Evolutionary conservation across 2,797 vertebrate genomes (phyloP).

Genomic region (Chromobotia macracanthus): DNA sequence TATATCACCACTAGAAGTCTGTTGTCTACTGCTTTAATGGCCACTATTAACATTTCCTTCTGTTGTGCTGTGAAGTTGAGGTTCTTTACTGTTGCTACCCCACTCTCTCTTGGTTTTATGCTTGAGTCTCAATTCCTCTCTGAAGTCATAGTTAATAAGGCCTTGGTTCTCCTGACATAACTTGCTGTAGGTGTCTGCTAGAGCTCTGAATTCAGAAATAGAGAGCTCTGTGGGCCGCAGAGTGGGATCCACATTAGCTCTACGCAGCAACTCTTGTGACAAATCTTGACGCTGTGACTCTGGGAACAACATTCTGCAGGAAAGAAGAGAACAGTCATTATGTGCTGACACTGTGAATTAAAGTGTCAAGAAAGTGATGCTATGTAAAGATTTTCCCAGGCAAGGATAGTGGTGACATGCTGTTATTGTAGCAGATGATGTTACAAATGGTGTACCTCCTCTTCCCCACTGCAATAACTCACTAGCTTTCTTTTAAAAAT

Average conservation of each 20-base stretch:
- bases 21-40: conserved; percentile 59
- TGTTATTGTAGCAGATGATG: too few species aligned
- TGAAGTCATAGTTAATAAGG: conserved; percentile 84
- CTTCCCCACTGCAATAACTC: conserved; percentile 74
- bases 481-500: conserved; percentile 68
- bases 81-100: neutral
- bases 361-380: conserved; percentile 18
- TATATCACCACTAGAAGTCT: conserved; percentile 69
- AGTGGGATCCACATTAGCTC: conserved; percentile 87
- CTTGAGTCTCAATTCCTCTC: conserved; percentile 84
- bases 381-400: conserved; percentile 51
- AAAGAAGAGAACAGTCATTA: conserved; percentile 52
- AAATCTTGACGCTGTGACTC: conserved; percentile 79
- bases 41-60: conserved; percentile 60
- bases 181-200: conserved; percentile 83
- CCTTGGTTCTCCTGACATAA: conserved; percentile 79
- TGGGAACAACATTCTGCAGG: conserved; percentile 88
- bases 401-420: conserved; percentile 58
- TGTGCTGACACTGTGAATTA: conserved; percentile 58
- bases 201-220: conserved; percentile 81
- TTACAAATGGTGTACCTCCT: conserved; percentile 72
- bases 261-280: conserved; percentile 80
- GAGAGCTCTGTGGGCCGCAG: conserved; percentile 85
- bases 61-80: conserved; percentile 3
- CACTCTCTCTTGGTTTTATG: conserved; percentile 33